Evolutionary conservation across 2,888 invertebrate genomes (phyloP), one percentile per base, ranked within the genome.

Genomic region (Ectemnius continuus): DNA sequence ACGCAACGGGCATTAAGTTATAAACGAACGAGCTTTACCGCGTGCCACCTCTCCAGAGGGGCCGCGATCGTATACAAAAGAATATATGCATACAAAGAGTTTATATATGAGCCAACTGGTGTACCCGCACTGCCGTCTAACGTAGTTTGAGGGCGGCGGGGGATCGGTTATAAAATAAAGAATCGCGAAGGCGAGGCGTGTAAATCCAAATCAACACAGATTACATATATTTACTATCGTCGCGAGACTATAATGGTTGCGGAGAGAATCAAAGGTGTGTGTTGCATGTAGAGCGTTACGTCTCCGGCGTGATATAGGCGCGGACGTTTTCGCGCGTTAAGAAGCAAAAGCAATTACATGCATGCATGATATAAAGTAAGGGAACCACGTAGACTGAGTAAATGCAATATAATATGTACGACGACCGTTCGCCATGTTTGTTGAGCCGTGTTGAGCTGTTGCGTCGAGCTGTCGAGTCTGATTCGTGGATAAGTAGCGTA

Each of bases 351-450:
- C 48, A 73, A 61, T 60, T 65, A 71, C 60, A 57, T 78, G 71
- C 73, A 72, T 64, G 68, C 67, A 76, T 69, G 65, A 73, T 72
- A 75, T 68, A 67, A 82, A 87, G 86, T 88, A 88, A 89, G 88
- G 87, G 79, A 91, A 90, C 88, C 88, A 88, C 88, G 90, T 90
- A 91, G 90, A 91, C 90, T 91, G 90, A 91, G 88, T 86, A 88
- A 90, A 89, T 90, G 90, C 90, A 90, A 91, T 90, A 90, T 86
- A 85, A 36, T 86, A 83, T 84, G 82, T 83, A 84, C 78, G 85
- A 87, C 73, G 75, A 78, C 78, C 85, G 85, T 88, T 89, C 87
- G 88, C 88, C 88, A 89, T 88, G 86, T 88, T 36, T 88, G 85
- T 86, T 87, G 84, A 85, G 80, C 81, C 85, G 86, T 11, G 36